A percentile compares a stretch with the other conserved stretches of the same genome.
These are phyloP conservation scores for Tigriopus californicus DNA, from an alignment of 2,888 invertebrate genomes.

Conservation along the genomic window DNA sequence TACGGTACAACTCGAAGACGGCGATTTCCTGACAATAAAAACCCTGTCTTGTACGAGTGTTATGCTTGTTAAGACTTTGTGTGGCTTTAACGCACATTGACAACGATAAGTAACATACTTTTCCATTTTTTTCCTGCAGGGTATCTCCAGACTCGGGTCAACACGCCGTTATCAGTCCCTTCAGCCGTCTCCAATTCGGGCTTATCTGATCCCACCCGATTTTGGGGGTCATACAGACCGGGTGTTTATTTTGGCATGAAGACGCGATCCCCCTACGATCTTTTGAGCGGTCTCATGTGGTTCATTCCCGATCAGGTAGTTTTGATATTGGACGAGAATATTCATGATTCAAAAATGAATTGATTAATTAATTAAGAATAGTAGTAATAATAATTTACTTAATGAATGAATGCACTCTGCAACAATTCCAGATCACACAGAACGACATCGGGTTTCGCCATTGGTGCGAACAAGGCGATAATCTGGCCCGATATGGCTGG, in stretches of 20 bases:
- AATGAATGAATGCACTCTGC: too few relatives aligned
- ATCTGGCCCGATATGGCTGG: conserved; percentile 68
- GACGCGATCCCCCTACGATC: conserved; percentile 66
- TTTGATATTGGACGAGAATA: too few relatives aligned
- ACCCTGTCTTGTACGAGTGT: too few relatives aligned
- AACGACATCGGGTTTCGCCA: conserved; percentile 15
- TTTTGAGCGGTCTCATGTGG: conserved; percentile 93
- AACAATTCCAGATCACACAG: neutral
- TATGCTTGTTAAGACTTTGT: too few relatives aligned
- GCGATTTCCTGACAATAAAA: too few relatives aligned
- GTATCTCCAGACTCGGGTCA: conserved; percentile 68
- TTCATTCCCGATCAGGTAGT: conserved; percentile 32
- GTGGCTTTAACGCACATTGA: too few relatives aligned
- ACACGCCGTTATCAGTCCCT: conserved; percentile 58
- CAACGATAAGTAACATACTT: too few relatives aligned
- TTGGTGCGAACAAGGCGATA: conserved; percentile 37
- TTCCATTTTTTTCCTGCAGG: conserved; percentile 43
- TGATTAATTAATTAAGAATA: too few relatives aligned
- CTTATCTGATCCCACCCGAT: conserved; percentile 50
- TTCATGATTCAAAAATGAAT: too few relatives aligned
- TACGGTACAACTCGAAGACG: too few relatives aligned
- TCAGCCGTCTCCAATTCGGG: conserved; percentile 37
- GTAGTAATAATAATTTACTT: too few relatives aligned
- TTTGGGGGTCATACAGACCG: conserved; percentile 85
- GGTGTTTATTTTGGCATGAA: conserved; percentile 76